A percentile compares a stretch with the other conserved stretches of the same genome.
phyloP scores from a whole-genome alignment of 2,113 vertebrate genomes.

The Pseudorectes ferrugineus region DNA sequence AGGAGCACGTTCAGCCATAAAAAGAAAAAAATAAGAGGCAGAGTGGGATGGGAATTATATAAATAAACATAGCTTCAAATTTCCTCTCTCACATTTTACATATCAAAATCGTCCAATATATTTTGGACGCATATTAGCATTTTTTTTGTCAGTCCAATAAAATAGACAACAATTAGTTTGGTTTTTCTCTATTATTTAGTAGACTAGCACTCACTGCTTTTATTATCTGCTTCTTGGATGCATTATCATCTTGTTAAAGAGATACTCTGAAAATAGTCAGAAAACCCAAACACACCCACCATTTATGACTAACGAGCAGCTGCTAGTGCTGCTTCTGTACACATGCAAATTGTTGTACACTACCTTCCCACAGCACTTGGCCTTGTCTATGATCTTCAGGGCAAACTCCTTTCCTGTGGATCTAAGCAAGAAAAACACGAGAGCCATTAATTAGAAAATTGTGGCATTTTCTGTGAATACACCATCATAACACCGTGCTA shows the following conservation, averaged over 20 bases:
- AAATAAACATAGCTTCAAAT: background rate
- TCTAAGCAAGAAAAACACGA: constrained; percentile 64
- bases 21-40: background rate
- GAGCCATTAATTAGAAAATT: background rate
- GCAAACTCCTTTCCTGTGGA: constrained; percentile 95
- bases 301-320: constrained; percentile 2
- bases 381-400: constrained; percentile 97
- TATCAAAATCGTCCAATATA: background rate
- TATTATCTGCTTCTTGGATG: background rate
- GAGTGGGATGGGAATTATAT: background rate
- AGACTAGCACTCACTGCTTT: background rate
- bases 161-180: background rate
- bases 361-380: constrained; percentile 97
- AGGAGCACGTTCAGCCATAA: background rate
- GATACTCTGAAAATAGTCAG: background rate
- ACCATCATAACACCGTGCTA: background rate
- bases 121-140: background rate
- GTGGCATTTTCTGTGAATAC: background rate
- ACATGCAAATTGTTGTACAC: background rate
- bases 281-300: background rate
- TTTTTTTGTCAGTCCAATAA: background rate
- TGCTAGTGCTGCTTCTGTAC: background rate
- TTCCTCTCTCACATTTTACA: background rate
- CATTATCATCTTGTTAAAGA: background rate
- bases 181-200: background rate